Conservation (phyloP, 2,113 vertebrate species). For the Silurus meridionalis region DNA sequence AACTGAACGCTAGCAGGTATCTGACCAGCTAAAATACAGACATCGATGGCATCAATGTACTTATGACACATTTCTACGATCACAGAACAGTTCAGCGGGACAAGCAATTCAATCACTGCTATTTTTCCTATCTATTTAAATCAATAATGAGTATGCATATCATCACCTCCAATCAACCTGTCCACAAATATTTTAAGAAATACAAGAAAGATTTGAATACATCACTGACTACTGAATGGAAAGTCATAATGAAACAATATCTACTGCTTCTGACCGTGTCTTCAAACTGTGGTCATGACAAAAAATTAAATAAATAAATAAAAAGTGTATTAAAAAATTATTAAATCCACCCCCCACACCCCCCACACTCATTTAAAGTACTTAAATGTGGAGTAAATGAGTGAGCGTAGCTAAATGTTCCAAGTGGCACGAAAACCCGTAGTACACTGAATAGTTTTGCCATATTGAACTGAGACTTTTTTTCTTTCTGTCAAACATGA, state of each 20-base stretch:
- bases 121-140: too few relatives aligned
- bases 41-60: too few relatives aligned
- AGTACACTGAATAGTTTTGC: not conserved
- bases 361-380: too few relatives aligned
- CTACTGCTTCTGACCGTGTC: constrained; percentile 29
- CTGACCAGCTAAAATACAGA: too few relatives aligned
- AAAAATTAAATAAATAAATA: not conserved
- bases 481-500: not conserved
- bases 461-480: not conserved
- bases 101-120: too few relatives aligned
- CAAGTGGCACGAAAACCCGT: not conserved
- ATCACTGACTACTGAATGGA: constrained; percentile 49
- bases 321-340: too few relatives aligned
- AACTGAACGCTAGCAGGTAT: too few relatives aligned
- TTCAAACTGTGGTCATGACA: not conserved
- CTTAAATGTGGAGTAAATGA: not conserved
- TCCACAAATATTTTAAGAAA: constrained; percentile 4
- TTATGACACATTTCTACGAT: too few relatives aligned
- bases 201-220: constrained; percentile 1
- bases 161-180: too few relatives aligned
- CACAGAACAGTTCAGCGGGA: too few relatives aligned
- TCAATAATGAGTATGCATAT: too few relatives aligned
- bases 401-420: not conserved
- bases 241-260: constrained; percentile 16
- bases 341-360: too few relatives aligned